A percentile compares a stretch with the other conserved stretches of the same genome.
phyloP scores from a whole-genome alignment of 2,113 vertebrate species.

The Coptodon bakossiorum region DNA sequence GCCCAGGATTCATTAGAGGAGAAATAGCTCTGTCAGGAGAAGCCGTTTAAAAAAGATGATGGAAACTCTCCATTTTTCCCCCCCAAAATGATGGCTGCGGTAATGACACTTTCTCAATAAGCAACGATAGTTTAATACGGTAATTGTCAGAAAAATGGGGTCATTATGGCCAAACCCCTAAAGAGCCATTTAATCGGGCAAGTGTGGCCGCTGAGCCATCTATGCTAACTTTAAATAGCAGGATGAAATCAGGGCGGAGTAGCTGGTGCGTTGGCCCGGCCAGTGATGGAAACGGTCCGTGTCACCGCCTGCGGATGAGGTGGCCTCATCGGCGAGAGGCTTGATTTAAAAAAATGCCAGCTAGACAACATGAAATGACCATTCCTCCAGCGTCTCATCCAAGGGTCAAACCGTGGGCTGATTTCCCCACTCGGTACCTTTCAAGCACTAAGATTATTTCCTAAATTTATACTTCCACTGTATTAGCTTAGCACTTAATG shows the following conservation, averaged over 20 bases:
- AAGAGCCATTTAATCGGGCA: slow-evolving; percentile 76
- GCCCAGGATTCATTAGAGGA: slow-evolving; percentile 71
- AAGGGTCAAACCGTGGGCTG: slow-evolving; percentile 31
- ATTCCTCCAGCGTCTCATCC: slow-evolving; percentile 44
- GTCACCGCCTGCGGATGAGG: slow-evolving; percentile 53
- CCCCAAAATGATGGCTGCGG: slow-evolving; percentile 59
- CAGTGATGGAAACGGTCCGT: slow-evolving; percentile 56
- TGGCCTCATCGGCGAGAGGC: slow-evolving; percentile 34
- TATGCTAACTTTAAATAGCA: slow-evolving; percentile 63
- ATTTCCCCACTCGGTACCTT: slow-evolving; percentile 16
- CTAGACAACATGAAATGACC: slow-evolving; percentile 66
- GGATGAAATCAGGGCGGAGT: slow-evolving; percentile 64
- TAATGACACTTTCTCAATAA: slow-evolving; percentile 79
- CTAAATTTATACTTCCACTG: slow-evolving; percentile 40
- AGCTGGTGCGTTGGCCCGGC: not conserved
- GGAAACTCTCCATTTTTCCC: slow-evolving; percentile 56
- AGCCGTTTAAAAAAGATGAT: slow-evolving; percentile 75
- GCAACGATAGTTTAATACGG: slow-evolving; percentile 91
- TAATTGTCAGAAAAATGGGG: slow-evolving; percentile 83
- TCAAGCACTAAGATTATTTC: slow-evolving; percentile 42
- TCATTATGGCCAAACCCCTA: slow-evolving; percentile 72
- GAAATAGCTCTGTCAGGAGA: slow-evolving; percentile 68
- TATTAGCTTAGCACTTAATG: slow-evolving; percentile 45
- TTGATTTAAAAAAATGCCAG: slow-evolving; percentile 54
- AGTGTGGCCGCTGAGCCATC: slow-evolving; percentile 68